phyloP scores from a whole-genome alignment of 2,113 vertebrate species.

The Gadus macrocephalus region DNA sequence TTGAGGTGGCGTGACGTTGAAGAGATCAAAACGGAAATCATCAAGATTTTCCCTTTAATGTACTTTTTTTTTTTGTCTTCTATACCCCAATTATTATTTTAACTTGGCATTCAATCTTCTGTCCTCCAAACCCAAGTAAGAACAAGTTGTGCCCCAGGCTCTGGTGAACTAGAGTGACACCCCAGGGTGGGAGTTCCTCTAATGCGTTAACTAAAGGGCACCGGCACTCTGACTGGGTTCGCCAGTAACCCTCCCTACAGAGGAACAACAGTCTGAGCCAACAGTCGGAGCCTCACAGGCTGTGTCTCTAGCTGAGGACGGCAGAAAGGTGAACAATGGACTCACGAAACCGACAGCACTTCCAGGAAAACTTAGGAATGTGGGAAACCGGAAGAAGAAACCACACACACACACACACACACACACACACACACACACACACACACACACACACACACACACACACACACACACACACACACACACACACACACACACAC shows the following conservation, averaged over 20 bases:
- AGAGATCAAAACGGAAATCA: no score
- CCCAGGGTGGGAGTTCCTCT: no score
- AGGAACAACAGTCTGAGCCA: conserved; percentile 43
- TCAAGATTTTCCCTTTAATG: no score
- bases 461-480: conserved; percentile 1
- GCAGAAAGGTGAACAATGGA: conserved; percentile 51
- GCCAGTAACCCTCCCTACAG: conserved; percentile 46
- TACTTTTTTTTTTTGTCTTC: no score
- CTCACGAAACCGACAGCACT: conserved; percentile 28
- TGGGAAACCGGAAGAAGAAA: conserved; percentile 47
- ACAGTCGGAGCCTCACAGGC: conserved; percentile 16
- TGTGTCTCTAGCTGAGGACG: conserved; percentile 47
- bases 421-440: conserved; percentile 13
- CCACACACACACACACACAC: conserved; percentile 4
- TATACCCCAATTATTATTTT: no score
- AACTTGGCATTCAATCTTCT: no score
- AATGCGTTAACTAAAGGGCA: no score
- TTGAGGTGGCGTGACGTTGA: no score
- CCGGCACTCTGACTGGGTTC: no score
- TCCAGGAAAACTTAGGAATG: conserved; percentile 25
- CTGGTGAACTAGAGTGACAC: no score
- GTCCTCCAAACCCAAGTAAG: no score
- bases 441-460: conserved; percentile 6
- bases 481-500: background rate
- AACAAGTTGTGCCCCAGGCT: no score